Conservation (phyloP, 1,140 invertebrate species). For the Drosophila kanapiae region DNA sequence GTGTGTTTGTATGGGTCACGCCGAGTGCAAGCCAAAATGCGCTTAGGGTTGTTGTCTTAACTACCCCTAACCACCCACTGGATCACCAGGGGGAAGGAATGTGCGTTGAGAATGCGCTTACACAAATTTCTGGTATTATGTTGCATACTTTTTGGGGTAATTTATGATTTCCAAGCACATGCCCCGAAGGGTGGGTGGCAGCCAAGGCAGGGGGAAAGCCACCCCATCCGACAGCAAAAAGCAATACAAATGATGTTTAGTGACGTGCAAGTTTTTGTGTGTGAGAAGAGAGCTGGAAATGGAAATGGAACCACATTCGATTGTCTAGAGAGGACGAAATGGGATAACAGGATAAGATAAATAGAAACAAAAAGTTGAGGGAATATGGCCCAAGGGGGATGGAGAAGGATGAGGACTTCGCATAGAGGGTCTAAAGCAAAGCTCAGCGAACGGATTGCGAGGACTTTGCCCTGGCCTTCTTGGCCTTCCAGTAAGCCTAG, state of each 20-base stretch:
- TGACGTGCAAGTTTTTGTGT: constrained; percentile 76
- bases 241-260: constrained; percentile 80
- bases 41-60: constrained; percentile 59
- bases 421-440: constrained; percentile 1
- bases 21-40: constrained; percentile 65
- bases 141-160: constrained; percentile 78
- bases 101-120: constrained; percentile 58
- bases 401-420: background rate
- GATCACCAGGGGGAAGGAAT: background rate
- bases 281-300: constrained; percentile 52
- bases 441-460: constrained; percentile 19
- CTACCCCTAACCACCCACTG: background rate
- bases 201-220: constrained; percentile 1
- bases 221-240: constrained; percentile 33
- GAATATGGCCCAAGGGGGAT: constrained; percentile 15
- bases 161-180: constrained; percentile 79
- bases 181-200: constrained; percentile 18
- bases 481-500: constrained; percentile 42
- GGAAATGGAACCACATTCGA: constrained; percentile 78
- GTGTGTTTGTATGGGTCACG: constrained; percentile 19
- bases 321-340: constrained; percentile 55
- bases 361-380: constrained; percentile 67
- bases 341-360: constrained; percentile 72
- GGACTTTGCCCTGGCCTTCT: constrained; percentile 22
- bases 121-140: constrained; percentile 80